Evolutionary conservation across 35 echinoderm and acorn worm species (phyloP).

Genomic region (Diadema setosum): DNA sequence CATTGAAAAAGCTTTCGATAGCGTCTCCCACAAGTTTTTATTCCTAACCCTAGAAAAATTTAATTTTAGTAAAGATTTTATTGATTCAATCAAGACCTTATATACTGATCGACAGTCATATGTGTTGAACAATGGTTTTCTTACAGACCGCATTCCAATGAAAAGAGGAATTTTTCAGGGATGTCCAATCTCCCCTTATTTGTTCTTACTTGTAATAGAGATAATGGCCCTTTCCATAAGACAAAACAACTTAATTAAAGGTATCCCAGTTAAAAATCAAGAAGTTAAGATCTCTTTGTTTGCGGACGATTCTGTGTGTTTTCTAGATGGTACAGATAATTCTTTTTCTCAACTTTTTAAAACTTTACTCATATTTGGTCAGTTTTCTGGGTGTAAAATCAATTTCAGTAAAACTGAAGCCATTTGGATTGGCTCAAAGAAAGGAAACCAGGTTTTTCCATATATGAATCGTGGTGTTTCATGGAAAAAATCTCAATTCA

Average conservation of each 20-base stretch:
- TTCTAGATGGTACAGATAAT: neutral
- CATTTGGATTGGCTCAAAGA: slow-evolving; percentile 18
- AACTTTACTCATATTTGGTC: neutral
- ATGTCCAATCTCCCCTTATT: neutral
- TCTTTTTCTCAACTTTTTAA: slow-evolving; percentile 23
- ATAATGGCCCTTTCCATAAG: neutral
- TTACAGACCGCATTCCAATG: neutral
- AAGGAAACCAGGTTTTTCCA: neutral
- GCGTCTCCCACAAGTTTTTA: no score
- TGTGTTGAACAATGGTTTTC: slow-evolving; percentile 13
- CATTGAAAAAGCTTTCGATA: no score
- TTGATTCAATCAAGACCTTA: no score
- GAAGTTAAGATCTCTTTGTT: slow-evolving; percentile 5
- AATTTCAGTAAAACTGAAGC: neutral
- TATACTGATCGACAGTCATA: no score
- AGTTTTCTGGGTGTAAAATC: neutral
- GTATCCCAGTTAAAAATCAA: neutral
- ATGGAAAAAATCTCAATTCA: neutral
- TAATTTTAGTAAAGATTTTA: no score
- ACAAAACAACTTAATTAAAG: neutral
- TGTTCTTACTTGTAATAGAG: neutral
- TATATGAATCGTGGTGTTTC: neutral
- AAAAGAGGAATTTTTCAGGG: neutral
- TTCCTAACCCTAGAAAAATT: no score
- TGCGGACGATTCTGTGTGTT: slow-evolving; percentile 13